phyloP scores from a whole-genome alignment of 2,113 vertebrate genomes.

The Oreochromis niloticus region DNA sequence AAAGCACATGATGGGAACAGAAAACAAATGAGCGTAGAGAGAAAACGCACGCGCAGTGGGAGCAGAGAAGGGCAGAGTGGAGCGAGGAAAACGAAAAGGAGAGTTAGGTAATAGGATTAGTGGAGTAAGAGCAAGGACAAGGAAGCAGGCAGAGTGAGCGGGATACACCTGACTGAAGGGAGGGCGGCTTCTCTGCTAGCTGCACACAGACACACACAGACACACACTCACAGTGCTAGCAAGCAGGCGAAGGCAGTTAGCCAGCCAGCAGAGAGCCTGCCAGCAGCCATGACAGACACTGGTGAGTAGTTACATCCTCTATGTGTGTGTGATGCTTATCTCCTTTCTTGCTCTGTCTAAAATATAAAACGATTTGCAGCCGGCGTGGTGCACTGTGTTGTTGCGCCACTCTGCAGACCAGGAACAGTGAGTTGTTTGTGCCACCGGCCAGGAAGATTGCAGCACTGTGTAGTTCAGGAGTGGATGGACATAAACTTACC shows the following conservation, averaged over 20 bases:
- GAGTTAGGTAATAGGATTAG: slow-evolving; percentile 10
- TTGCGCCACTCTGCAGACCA: not conserved
- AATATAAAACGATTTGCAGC: not conserved
- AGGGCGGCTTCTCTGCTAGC: not conserved
- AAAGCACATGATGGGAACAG: not conserved
- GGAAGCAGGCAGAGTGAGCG: not conserved
- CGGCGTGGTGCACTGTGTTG: not conserved
- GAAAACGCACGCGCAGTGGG: slow-evolving; percentile 4
- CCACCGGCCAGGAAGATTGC: not conserved
- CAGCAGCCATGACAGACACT: slow-evolving; percentile 65
- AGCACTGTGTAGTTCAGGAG: not conserved
- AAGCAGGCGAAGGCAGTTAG: slow-evolving; percentile 18
- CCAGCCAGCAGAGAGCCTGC: slow-evolving; percentile 19
- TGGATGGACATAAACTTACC: not conserved
- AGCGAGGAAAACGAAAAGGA: not conserved
- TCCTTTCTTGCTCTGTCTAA: not conserved
- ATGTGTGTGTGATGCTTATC: not conserved
- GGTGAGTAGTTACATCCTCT: slow-evolving; percentile 54
- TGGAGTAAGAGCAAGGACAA: not conserved
- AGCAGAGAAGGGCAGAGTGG: not conserved
- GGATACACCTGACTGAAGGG: not conserved
- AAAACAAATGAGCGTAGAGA: not conserved
- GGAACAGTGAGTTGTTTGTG: not conserved
- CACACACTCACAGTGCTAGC: not conserved
- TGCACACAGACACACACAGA: not conserved